Conservation (phyloP, 2,113 vertebrate species). For the Caranx ignobilis region DNA sequence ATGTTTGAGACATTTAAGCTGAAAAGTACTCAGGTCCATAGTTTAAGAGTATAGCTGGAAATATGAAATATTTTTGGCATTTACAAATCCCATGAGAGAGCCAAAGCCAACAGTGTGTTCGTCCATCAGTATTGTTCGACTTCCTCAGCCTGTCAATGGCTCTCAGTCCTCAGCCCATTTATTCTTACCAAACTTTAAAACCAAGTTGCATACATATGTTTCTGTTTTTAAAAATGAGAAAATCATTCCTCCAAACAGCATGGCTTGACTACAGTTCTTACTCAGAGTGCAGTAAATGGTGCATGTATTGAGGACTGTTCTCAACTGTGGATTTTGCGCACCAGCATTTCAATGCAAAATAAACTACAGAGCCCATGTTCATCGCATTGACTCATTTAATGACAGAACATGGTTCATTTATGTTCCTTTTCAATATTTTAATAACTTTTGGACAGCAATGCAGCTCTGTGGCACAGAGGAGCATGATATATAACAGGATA, state of each 20-base stretch:
- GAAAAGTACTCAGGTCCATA: not conserved
- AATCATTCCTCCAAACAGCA: too few species aligned
- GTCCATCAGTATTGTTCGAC: not conserved
- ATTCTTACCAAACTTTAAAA: too few species aligned
- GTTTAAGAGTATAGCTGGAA: not conserved
- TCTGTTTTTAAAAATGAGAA: too few species aligned
- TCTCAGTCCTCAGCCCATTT: too few species aligned
- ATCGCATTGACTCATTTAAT: too few species aligned
- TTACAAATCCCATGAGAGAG: not conserved
- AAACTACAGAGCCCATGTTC: too few species aligned
- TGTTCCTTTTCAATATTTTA: not conserved
- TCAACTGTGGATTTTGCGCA: too few species aligned
- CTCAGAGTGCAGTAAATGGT: too few species aligned
- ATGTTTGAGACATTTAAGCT: not conserved
- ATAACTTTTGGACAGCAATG: not conserved
- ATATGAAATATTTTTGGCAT: not conserved
- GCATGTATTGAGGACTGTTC: too few species aligned
- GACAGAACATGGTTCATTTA: not conserved
- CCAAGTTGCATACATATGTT: too few species aligned
- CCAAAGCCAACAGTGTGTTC: not conserved
- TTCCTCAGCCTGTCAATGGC: not conserved
- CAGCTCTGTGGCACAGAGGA: not conserved
- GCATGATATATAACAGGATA: not conserved
- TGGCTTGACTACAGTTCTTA: too few species aligned
- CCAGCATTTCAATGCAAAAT: too few species aligned